Percentiles rank a stretch among this genome's conserved stretches.
phyloP scores from a whole-genome alignment of 2,888 invertebrate species.

The Dioctria rufipes region DNA sequence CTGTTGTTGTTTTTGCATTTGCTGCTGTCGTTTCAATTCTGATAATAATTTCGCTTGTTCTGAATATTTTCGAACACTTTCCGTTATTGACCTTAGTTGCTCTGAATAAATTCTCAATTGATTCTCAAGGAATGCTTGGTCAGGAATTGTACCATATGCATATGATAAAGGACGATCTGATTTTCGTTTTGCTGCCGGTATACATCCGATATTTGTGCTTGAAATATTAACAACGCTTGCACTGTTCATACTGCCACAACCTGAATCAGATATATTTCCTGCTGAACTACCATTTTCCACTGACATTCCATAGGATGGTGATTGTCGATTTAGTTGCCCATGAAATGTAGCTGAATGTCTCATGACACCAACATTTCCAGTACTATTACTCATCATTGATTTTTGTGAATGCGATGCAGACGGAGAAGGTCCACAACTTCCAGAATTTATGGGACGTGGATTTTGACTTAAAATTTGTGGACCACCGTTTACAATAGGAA shows the following conservation, averaged over 20 bases:
- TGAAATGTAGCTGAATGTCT: constrained; percentile 70
- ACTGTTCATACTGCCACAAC: constrained; percentile 21
- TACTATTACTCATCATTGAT: constrained; percentile 7
- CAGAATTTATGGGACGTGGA: constrained; percentile 57
- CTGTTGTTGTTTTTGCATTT: constrained; percentile 60
- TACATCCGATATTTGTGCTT: constrained; percentile 45
- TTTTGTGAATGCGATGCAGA: constrained; percentile 54
- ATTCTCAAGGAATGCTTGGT: constrained; percentile 70
- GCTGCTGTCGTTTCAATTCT: constrained; percentile 70
- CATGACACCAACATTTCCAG: constrained; percentile 62
- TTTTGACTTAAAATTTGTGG: constrained; percentile 49
- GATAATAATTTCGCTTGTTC: constrained; percentile 70
- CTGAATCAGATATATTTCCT: constrained; percentile 56
- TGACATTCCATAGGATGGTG: constrained; percentile 51
- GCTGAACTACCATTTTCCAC: constrained; percentile 53
- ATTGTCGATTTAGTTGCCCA: constrained; percentile 64
- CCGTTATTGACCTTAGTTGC: constrained; percentile 69
- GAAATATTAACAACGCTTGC: constrained; percentile 52
- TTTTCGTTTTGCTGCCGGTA: constrained; percentile 60
- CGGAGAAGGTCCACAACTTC: constrained; percentile 58
- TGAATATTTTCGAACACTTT: constrained; percentile 71
- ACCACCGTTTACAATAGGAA: constrained; percentile 16
- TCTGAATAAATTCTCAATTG: constrained; percentile 70
- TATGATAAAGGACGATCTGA: constrained; percentile 68
- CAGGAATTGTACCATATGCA: constrained; percentile 68